phyloP scores from a whole-genome alignment of 2,113 vertebrate genomes.

The Zapus hudsonius region DNA sequence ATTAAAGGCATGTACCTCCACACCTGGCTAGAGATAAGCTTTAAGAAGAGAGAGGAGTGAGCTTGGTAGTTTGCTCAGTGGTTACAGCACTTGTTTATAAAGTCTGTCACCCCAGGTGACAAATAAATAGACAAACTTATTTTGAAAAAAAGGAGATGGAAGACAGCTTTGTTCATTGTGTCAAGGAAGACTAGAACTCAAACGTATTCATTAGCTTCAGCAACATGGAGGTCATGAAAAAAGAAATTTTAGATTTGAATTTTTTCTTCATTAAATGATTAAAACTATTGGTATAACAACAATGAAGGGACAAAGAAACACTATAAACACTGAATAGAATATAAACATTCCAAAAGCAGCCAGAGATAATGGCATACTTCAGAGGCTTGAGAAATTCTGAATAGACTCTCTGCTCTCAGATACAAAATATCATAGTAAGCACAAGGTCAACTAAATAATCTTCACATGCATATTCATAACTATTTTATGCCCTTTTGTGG shows the following conservation, averaged over 20 bases:
- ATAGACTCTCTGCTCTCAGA: background rate
- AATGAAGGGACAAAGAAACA: background rate
- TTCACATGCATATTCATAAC: background rate
- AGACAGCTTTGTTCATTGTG: background rate
- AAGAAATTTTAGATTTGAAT: background rate
- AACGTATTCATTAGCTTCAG: background rate
- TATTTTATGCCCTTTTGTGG: background rate
- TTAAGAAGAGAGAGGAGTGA: no score
- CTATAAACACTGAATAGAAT: background rate
- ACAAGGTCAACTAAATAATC: background rate
- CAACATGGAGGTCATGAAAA: background rate
- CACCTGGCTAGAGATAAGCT: no score
- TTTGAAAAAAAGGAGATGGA: background rate
- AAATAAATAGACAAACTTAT: no score
- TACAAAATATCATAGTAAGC: background rate
- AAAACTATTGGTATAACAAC: background rate
- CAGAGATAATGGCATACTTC: background rate
- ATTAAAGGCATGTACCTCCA: no score
- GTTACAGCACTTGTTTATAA: no score
- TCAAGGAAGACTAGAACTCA: background rate
- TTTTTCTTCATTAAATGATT: constrained; percentile 39
- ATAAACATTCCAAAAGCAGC: constrained; percentile 1
- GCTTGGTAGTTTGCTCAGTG: no score
- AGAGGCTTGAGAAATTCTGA: background rate
- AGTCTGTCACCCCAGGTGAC: no score